A percentile compares a stretch with the other conserved stretches of the same genome.
Evolutionary conservation across 2,797 vertebrate species (phyloP).

Genomic region (Cebuella pygmaea): DNA sequence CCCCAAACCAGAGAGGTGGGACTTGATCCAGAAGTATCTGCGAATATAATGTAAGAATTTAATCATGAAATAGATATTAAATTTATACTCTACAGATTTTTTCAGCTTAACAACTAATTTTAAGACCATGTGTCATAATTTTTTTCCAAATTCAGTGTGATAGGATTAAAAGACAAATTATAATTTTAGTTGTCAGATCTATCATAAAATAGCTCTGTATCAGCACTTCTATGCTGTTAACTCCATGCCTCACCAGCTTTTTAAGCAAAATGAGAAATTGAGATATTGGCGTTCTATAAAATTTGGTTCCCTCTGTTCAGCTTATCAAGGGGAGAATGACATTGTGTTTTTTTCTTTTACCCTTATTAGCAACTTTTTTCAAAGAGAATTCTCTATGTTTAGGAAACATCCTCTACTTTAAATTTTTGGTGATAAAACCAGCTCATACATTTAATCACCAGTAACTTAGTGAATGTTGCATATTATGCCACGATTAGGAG

Average conservation of each 20-base stretch:
- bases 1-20: background rate
- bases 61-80: background rate
- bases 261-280: slow-evolving; percentile 68
- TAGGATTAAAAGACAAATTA: slow-evolving; percentile 61
- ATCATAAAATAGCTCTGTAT: slow-evolving; percentile 52
- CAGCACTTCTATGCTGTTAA: slow-evolving; percentile 72
- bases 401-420: background rate
- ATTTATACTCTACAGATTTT: background rate
- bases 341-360: background rate
- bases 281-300: slow-evolving; percentile 7
- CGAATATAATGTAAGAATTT: background rate
- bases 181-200: slow-evolving; percentile 68
- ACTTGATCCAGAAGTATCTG: background rate
- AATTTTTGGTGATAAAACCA: background rate
- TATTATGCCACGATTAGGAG: background rate
- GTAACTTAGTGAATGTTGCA: background rate
- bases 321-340: background rate
- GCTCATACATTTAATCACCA: background rate
- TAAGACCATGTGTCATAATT: background rate
- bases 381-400: background rate
- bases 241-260: slow-evolving; percentile 54
- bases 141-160: background rate
- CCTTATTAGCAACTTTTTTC: background rate
- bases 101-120: background rate
- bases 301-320: slow-evolving; percentile 12